These are phyloP conservation scores for Sprattus sprattus DNA, from an alignment of 2,113 vertebrate genomes.

Conservation along the genomic window DNA sequence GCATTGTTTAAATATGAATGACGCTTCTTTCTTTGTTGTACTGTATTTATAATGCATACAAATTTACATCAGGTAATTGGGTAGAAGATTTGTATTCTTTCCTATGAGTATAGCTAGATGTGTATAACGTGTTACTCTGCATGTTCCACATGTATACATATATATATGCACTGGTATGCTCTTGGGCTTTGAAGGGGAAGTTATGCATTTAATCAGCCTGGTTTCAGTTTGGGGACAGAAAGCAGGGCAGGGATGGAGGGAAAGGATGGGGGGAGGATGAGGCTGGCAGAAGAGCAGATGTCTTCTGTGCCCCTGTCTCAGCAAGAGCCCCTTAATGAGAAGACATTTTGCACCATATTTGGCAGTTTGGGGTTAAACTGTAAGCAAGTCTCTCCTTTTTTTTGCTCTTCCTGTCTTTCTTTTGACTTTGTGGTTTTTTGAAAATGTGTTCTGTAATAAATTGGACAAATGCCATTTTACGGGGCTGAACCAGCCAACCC, in stretches of 20 bases:
- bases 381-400: neutral
- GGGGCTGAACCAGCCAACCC: neutral
- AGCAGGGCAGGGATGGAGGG: neutral
- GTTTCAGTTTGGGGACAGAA: constrained; percentile 1
- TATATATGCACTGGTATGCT: neutral
- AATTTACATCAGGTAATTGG: neutral
- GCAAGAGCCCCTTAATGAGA: neutral
- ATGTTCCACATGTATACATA: neutral
- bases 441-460: neutral
- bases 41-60: neutral
- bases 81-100: neutral
- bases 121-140: neutral
- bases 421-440: neutral
- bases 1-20: neutral
- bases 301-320: neutral
- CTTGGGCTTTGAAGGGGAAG: neutral
- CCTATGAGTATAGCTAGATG: neutral
- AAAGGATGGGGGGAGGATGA: neutral
- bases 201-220: constrained; percentile 13
- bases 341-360: constrained; percentile 4
- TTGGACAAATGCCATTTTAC: neutral
- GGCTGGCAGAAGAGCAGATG: neutral
- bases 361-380: constrained; percentile 6
- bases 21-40: neutral
- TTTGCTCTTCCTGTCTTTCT: neutral